phyloP scores from a whole-genome alignment of 1,140 invertebrate species.

The Agrilus planipennis region DNA sequence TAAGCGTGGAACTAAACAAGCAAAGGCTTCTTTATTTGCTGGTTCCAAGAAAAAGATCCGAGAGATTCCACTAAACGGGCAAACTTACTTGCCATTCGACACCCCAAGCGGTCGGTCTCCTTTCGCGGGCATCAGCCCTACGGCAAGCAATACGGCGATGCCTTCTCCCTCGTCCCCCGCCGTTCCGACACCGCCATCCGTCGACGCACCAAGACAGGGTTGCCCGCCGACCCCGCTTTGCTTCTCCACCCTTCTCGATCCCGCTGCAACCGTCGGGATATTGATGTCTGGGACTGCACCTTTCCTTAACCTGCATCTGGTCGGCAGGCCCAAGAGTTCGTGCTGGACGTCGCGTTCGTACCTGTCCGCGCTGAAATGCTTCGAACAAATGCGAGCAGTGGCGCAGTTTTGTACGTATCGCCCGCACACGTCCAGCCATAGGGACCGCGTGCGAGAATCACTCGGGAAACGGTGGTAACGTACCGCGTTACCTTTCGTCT shows the following conservation, averaged over 20 bases:
- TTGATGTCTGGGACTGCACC: conserved; percentile 38
- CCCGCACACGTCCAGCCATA: conserved; percentile 42
- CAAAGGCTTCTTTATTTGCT: no score
- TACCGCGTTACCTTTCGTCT: conserved; percentile 42
- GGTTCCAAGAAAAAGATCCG: no score
- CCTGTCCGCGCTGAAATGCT: conserved; percentile 41
- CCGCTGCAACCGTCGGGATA: conserved; percentile 15
- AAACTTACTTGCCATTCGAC: no score
- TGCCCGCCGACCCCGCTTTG: neutral
- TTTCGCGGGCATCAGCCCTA: conserved; percentile 40
- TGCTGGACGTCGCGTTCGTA: conserved; percentile 48
- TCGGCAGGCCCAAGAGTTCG: conserved; percentile 42
- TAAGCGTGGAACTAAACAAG: no score
- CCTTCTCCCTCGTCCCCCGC: conserved; percentile 17
- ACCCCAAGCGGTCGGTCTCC: no score
- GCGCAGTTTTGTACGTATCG: conserved; percentile 40
- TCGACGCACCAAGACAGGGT: neutral
- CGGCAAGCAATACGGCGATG: conserved; percentile 35
- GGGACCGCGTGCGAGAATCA: conserved; percentile 38
- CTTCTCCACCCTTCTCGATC: neutral
- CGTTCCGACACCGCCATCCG: conserved; percentile 15
- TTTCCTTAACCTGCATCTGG: conserved; percentile 38
- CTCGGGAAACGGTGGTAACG: conserved; percentile 47
- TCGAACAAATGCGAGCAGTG: conserved; percentile 44
- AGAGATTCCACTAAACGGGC: no score